A percentile compares a stretch with the other conserved stretches of the same genome.
Evolutionary conservation across 2,888 invertebrate genomes (phyloP).

Genomic region (Holacanthella duospinosa): DNA sequence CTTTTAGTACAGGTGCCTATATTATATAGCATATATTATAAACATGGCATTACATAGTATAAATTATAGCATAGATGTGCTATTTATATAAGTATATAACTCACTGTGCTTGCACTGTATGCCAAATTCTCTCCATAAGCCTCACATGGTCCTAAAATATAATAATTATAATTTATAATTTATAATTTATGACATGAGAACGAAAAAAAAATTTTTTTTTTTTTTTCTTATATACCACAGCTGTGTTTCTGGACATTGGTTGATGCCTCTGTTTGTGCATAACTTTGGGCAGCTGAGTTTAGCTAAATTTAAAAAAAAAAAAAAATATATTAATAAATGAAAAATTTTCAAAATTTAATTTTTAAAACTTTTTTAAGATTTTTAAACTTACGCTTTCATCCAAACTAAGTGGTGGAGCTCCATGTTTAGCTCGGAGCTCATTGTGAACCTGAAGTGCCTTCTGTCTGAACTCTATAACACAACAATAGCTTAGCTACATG

Average conservation of each 20-base stretch:
- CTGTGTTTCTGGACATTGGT: conserved; percentile 10
- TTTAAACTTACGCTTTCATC: conserved; percentile 17
- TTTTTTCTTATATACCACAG: too few species aligned
- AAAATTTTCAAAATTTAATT: neutral
- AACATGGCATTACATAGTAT: too few species aligned
- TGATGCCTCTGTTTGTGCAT: neutral
- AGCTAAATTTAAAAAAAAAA: too few species aligned
- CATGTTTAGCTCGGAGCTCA: conserved; percentile 24
- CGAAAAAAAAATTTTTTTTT: too few species aligned
- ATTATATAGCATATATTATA: too few species aligned
- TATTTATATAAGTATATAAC: too few species aligned
- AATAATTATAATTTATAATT: too few species aligned
- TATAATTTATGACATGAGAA: too few species aligned
- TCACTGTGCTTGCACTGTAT: conserved; percentile 39
- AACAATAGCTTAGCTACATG: too few species aligned
- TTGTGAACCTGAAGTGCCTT: conserved; percentile 16
- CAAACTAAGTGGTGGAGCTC: conserved; percentile 17
- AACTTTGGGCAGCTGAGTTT: conserved; percentile 6
- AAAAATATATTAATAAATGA: too few species aligned
- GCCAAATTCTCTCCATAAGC: conserved; percentile 47
- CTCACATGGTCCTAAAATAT: conserved; percentile 43
- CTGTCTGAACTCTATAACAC: conserved; percentile 4
- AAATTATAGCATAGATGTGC: too few species aligned
- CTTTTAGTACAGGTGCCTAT: neutral
- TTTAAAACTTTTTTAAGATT: neutral